Evolutionary conservation across 2,113 vertebrate genomes (phyloP), one percentile per base, ranked within the genome.

Genomic region (Brachypodius melanocephalos): DNA sequence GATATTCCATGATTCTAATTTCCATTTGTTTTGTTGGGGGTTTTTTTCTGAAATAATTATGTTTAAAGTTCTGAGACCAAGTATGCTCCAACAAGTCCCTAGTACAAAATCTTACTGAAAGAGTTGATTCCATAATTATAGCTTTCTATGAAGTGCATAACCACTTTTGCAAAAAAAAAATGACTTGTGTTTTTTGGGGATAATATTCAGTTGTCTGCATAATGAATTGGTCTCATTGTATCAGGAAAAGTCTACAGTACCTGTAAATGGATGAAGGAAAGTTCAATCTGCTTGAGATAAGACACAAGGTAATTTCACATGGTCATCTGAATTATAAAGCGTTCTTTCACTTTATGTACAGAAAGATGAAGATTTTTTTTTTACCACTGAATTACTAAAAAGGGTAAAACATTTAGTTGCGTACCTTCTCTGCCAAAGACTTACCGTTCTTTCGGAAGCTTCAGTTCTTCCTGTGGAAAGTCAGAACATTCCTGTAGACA

Each of bases 321-420:
- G 2, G 17, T 31, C 51, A 55, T 62, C 26, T 87, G 54, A 22
- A 31, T 72, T 75, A 9, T 68, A 42, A 71, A 80, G 32, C 8
- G 36, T 25, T 45, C 24, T 73, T 65, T 52, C 38, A 36, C 8
- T 38, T 82, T 67, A 14, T 40, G 7, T 43, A 12, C 24, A 75
- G 31, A 57, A 57, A 59, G 17, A 5, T 51, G 32, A 24, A 7
- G 2, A 5, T 1, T 0, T 3, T 78, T 45, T 31, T 69, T 6
- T n/a, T n/a, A 80, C 15, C 22, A 26, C 2, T 73, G 16, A 42
- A 24, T 85, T 85, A 36, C 1, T 2, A 90, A 88, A 78, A 90
- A 14, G 19, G 11, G 2, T 55, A 31, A 48, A 42, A 43, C 49
- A 22, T 68, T 6, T 42, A 51, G 18, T 58, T 93, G n/a, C 48